A percentile compares a stretch with the other conserved stretches of the same genome.
These are phyloP conservation scores for Pyxicephalus adspersus DNA, from an alignment of 2,113 vertebrate species.

Conservation along the genomic window DNA sequence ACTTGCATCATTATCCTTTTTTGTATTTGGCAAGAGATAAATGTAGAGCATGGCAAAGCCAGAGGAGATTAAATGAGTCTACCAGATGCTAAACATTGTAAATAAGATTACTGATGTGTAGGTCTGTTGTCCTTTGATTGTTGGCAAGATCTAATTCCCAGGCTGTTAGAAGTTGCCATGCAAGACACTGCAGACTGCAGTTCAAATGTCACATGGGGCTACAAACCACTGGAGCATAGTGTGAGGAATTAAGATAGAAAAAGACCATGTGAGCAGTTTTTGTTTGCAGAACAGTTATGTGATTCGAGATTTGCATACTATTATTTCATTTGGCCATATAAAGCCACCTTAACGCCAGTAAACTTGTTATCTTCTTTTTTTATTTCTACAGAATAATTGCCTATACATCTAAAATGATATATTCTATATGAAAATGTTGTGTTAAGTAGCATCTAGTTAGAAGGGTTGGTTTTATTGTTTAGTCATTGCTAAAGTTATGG, in stretches of 20 bases:
- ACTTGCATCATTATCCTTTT: slow-evolving; percentile 36
- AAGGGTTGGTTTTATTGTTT: no score
- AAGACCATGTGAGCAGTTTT: not conserved
- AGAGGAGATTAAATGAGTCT: slow-evolving; percentile 45
- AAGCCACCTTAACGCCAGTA: slow-evolving; percentile 1
- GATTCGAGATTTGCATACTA: slow-evolving; percentile 38
- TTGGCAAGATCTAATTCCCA: slow-evolving; percentile 45
- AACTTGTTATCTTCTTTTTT: slow-evolving; percentile 7
- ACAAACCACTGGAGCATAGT: slow-evolving; percentile 48
- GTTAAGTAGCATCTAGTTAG: no score
- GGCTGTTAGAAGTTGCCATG: slow-evolving; percentile 38
- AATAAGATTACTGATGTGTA: slow-evolving; percentile 55
- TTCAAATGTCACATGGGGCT: slow-evolving; percentile 47
- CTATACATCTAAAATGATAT: not conserved
- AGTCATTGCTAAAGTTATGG: no score
- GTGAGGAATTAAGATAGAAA: slow-evolving; percentile 44
- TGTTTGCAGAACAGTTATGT: slow-evolving; percentile 24
- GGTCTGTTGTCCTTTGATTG: slow-evolving; percentile 50
- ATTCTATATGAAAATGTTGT: not conserved
- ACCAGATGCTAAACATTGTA: slow-evolving; percentile 54
- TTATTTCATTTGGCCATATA: slow-evolving; percentile 25
- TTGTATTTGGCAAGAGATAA: slow-evolving; percentile 29
- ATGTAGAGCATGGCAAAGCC: slow-evolving; percentile 33
- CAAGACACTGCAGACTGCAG: slow-evolving; percentile 37
- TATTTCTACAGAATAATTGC: not conserved